phyloP scores from a whole-genome alignment of 2,113 vertebrate species.

The Pelodiscus sinensis region DNA sequence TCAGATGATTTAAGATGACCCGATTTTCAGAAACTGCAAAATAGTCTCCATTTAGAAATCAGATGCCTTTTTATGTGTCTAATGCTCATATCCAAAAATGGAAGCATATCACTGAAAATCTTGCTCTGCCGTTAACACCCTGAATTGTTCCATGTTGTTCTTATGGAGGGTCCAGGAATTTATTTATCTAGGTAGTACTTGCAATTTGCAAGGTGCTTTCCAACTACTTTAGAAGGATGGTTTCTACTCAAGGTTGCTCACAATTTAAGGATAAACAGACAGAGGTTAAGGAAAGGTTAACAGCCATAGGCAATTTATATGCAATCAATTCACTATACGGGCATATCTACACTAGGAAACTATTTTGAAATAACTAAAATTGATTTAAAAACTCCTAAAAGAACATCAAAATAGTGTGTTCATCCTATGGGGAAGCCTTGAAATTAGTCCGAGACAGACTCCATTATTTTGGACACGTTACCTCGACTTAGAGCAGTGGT shows the following conservation, averaged over 20 bases:
- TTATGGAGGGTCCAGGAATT: rapidly evolving
- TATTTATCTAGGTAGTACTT: neutral
- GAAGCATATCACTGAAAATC: neutral
- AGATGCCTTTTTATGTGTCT: neutral
- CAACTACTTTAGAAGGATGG: neutral
- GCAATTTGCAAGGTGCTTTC: neutral
- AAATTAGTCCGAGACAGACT: too few species aligned
- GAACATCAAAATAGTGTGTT: too few species aligned
- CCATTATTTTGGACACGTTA: too few species aligned
- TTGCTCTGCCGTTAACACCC: neutral
- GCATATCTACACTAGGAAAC: neutral
- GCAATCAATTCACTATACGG: neutral
- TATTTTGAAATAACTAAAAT: too few species aligned
- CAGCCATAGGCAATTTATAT: neutral
- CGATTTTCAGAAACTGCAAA: neutral
- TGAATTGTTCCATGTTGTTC: neutral
- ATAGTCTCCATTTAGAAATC: neutral
- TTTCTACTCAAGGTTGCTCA: neutral
- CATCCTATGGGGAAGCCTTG: too few species aligned
- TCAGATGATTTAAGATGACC: neutral
- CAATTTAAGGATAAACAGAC: neutral
- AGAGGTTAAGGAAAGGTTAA: neutral
- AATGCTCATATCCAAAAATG: neutral
- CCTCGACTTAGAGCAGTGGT: too few species aligned
- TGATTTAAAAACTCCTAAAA: too few species aligned